Base-by-base conservation (phyloP, 2,113 vertebrate species). In the Monopterus albus region DNA sequence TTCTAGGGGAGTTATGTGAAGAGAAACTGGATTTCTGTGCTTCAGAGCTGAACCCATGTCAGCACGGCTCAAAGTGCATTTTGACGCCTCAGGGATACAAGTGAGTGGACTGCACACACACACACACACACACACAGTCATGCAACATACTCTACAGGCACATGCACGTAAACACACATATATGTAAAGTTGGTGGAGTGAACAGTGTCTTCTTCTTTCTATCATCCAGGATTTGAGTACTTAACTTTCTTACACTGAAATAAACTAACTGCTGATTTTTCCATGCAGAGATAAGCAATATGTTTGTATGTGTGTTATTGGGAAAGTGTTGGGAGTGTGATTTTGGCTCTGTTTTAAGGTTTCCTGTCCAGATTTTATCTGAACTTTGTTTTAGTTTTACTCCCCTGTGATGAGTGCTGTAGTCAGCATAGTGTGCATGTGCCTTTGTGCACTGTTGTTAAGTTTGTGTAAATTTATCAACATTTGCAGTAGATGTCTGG, bases 1-100 rank as follows among this genome's bases (percentile, higher is more conserved):
- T 75, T 61, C 28, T 61, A 97, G 96, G 97, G 26, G 97, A 98
- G 81, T 87, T 99, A 20, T 99, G 98, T 81, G 97, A 99, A 78
- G 97, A 99, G 89, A 98, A 99, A 87, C 87, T 97, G 88, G 96
- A 98, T 89, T 97, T 98, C 92, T 99, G 98, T 78, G 94, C 96
- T 78, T 93, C 95, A 38, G 97, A 98, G 55, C 85, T 98, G 78
- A 99, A 97, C 84, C 95, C 93, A 13, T 99, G 98, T 91, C 96
- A 98, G 72, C 98, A 99, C 1, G 95, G 96, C 75, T 98, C 97
- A 59, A 99, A 99, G 88, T 99, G 97, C 80, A 97, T 99, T 86
- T 87, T 96, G 85, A 96, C 92, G 6, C 91, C 92, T 14, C 94
- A 95, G 68, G 96, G 96, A 87, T 98, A 95, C 93, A 96, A 95